Conservation (phyloP, 2,888 invertebrate species). For the Eurytoma adleriae region DNA sequence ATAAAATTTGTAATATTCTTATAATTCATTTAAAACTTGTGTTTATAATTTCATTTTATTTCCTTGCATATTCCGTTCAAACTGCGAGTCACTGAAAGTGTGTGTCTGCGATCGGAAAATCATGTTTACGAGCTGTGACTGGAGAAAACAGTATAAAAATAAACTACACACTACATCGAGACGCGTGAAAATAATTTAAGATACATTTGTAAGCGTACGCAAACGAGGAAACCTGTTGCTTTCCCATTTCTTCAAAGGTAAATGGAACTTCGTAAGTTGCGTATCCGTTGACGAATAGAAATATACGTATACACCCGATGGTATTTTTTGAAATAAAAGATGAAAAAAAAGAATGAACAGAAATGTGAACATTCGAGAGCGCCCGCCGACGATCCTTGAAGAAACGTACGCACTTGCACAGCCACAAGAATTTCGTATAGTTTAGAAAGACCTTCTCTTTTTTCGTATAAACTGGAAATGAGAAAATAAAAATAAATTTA, state of each 20-base stretch:
- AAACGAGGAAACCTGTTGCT: neutral
- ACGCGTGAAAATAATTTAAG: constrained; percentile 10
- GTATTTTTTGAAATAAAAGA: constrained; percentile 42
- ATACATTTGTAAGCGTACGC: constrained; percentile 23
- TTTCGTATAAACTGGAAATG: constrained; percentile 34
- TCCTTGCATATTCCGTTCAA: neutral
- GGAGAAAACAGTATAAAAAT: constrained; percentile 23
- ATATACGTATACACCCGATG: constrained; percentile 29
- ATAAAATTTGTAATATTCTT: constrained; percentile 13
- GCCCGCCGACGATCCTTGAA: constrained; percentile 24
- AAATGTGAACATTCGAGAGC: constrained; percentile 19
- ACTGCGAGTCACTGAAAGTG: constrained; percentile 13
- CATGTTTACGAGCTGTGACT: constrained; percentile 14
- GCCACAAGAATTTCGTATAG: constrained; percentile 30
- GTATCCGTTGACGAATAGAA: constrained; percentile 2
- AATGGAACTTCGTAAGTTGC: constrained; percentile 1
- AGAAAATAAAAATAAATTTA: constrained; percentile 27
- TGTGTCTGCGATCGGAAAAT: constrained; percentile 8
- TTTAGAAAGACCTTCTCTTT: constrained; percentile 13
- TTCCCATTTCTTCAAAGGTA: constrained; percentile 10
- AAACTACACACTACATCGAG: neutral
- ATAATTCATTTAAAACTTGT: neutral
- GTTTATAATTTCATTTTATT: too few relatives aligned
- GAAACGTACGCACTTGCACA: constrained; percentile 29
- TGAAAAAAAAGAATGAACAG: neutral